phyloP scores from a whole-genome alignment of 2,113 vertebrate genomes.

The Ardeotis arabs region DNA sequence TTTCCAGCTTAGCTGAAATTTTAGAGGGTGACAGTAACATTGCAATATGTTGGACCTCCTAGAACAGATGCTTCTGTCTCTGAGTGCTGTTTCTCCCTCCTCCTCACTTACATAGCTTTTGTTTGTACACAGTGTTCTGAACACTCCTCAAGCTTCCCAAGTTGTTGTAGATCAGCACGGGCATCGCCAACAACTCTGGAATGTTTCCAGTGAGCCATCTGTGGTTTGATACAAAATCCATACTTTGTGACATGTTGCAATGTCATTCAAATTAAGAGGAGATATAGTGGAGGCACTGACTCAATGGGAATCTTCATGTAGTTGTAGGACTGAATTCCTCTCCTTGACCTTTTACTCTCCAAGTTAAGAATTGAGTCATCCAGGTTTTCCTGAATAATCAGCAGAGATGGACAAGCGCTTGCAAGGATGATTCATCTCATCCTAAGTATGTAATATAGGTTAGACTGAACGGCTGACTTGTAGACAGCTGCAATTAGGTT shows the following conservation, averaged over 20 bases:
- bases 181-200: conserved; percentile 18
- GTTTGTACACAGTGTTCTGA: background rate
- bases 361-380: background rate
- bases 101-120: background rate
- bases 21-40: background rate
- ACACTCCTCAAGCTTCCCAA: background rate
- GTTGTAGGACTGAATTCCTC: conserved; percentile 15
- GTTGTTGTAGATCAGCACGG: background rate
- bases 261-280: background rate
- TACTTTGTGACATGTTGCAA: background rate
- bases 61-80: conserved; percentile 26
- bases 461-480: background rate
- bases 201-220: conserved; percentile 15
- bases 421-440: background rate
- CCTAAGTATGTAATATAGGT: background rate
- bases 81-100: background rate
- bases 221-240: conserved; percentile 32
- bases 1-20: background rate
- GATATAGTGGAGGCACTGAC: background rate
- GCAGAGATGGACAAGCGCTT: background rate
- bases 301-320: background rate
- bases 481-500: conserved; percentile 33
- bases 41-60: background rate
- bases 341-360: background rate
- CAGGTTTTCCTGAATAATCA: background rate